A percentile compares a stretch with the other conserved stretches of the same genome.
These are phyloP conservation scores for Trialeurodes vaporariorum DNA, from an alignment of 1,140 invertebrate genomes.

Conservation along the genomic window DNA sequence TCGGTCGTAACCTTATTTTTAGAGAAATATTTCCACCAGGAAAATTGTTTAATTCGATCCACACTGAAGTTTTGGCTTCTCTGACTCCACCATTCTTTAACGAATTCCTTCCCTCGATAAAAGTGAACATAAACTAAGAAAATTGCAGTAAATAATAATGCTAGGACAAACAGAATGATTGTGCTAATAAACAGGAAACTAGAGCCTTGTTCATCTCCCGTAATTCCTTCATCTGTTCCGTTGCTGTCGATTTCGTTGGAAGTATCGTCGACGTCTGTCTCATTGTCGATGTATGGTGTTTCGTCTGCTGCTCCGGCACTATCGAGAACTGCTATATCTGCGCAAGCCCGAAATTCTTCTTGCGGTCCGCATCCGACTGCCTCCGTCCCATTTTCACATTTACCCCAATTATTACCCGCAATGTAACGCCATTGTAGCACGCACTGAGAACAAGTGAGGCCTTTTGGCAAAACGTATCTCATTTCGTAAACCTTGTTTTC, in stretches of 20 bases:
- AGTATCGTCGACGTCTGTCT: neutral
- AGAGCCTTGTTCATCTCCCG: neutral
- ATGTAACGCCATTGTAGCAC: constrained; percentile 72
- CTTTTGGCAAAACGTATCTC: constrained; percentile 52
- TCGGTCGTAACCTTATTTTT: neutral
- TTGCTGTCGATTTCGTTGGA: neutral
- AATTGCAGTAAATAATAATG: neutral
- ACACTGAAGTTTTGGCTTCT: neutral
- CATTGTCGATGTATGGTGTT: constrained; percentile 21
- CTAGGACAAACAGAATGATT: neutral
- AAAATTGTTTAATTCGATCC: neutral
- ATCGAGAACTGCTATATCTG: constrained; percentile 61
- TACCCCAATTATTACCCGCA: constrained; percentile 68
- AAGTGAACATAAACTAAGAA: neutral
- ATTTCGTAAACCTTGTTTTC: constrained; percentile 68
- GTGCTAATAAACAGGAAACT: neutral
- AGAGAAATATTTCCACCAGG: neutral
- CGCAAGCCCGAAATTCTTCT: constrained; percentile 76
- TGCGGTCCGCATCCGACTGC: constrained; percentile 71
- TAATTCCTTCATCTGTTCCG: neutral
- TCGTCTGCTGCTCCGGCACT: constrained; percentile 29
- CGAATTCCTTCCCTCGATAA: neutral
- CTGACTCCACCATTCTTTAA: neutral
- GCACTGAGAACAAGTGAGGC: constrained; percentile 59
- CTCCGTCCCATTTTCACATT: constrained; percentile 54